Percentiles rank a stretch among this genome's conserved stretches.
phyloP scores from a whole-genome alignment of 2,113 vertebrate species.

The Syrmaticus mikado region DNA sequence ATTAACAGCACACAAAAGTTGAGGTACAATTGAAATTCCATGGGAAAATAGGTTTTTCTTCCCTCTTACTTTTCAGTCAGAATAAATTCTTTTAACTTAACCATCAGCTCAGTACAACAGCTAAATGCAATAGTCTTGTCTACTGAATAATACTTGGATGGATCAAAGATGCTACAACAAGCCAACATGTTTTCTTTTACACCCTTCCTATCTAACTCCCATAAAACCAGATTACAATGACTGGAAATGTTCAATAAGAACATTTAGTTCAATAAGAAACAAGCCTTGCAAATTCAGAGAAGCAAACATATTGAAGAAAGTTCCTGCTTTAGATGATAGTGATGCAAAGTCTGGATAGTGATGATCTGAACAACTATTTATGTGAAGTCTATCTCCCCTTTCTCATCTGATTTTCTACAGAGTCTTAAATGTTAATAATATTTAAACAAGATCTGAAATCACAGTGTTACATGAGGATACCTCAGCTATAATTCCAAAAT shows the following conservation, averaged over 20 bases:
- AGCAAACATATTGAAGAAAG: background rate
- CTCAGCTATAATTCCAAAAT: background rate
- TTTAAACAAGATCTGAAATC: background rate
- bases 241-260: background rate
- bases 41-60: background rate
- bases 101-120: background rate
- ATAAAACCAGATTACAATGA: background rate
- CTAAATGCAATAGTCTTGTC: accelerated
- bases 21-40: background rate
- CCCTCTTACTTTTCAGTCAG: background rate
- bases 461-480: background rate
- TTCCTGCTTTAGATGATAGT: background rate
- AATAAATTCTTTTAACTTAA: background rate
- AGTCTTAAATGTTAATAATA: background rate
- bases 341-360: background rate
- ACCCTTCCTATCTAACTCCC: background rate
- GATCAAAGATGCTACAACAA: background rate
- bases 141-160: background rate
- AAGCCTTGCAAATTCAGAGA: background rate
- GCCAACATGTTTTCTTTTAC: background rate
- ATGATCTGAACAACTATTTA: background rate
- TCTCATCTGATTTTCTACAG: background rate
- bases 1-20: background rate
- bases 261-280: background rate
- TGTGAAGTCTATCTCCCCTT: background rate